Base-by-base conservation (phyloP, 2,888 invertebrate genomes). In the Pachycephus smyrnensis region DNA sequence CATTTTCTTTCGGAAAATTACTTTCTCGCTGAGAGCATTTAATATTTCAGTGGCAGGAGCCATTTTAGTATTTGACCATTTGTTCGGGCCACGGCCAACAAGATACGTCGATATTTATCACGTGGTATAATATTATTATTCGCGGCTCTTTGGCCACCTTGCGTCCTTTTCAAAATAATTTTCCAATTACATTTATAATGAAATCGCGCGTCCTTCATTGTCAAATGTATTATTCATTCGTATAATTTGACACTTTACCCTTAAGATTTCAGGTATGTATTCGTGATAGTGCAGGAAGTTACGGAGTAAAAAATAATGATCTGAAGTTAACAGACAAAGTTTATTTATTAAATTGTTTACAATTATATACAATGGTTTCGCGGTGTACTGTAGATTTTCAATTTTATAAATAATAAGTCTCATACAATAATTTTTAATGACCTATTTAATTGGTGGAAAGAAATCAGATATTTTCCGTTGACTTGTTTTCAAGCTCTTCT, bases 51-150 rank as follows among this genome's bases (percentile, higher is more conserved):
- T 86, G 87, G 84, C 82, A 83, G 86, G 84, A 85, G 89, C 88
- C 89, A 88, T 89, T 85, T 87, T 88, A 85, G 82, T 84, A 82
- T 83, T 84, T 82, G 79, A 83, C 83, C 77, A 83, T 83, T 79
- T 83, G 77, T 79, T 82, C 81, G 79, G 82, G 79, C 80, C 81
- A 73, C 81, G 82, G 81, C 81, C 84, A 82, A 86, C 83, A 84
- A 84, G 85, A 87, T 89, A 88, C 86, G 89, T 88, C 89, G 87
- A 88, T 87, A 88, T 85, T 78, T 76, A 74, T 87, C 89, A 89
- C 88, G 88, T 89, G 88, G 86, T 77, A 35, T 9, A 69, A 23
- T 71, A 33, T 31, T 71, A 12, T 71, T 71, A 55, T 55, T 55
- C 23, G 9, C 55, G 55, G 55, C 55, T 55, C 23, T 55, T 55